Evolutionary conservation across 2,797 vertebrate species (phyloP), one percentile per base, ranked within the genome.

Genomic region (Staurois parvus): DNA sequence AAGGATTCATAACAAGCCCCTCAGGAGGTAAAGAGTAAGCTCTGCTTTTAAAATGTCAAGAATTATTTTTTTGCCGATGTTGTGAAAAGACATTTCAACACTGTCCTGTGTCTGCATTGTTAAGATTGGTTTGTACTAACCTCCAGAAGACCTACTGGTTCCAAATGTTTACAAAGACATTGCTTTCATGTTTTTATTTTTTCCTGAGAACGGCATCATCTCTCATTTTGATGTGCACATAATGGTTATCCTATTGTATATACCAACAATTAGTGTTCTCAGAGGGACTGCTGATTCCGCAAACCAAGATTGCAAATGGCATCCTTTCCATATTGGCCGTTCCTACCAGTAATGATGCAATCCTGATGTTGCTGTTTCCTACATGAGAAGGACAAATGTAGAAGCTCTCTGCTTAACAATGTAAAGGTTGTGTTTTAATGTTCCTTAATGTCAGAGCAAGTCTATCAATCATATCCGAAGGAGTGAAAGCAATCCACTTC

Each of bases 21-120:
- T 62, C 13, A 62, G 78, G 79, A 83, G 70, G 37, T 26, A 30
- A 24, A 34, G 42, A 59, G 37, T 11, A 37, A 28, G 62, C 26
- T 3, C 40, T 32, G 64, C 59, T 52, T 85, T 66, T 42, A 24
- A 73, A 52, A 68, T 52, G 62, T 70, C 52, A 88, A 67, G 88
- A 87, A 40, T 88, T 88, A 83, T 84, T 87, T 90, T 84, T 72
- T 66, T 66, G 64, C 28, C 67, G 5, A n/a, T 26, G 48, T 62
- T 40, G 26, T 62, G 52, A 34, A n/a, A 70, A 79, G 66, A 8
- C 24, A 8, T 29, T 42, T 3, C 9, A 34, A 66, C 77, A 12
- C 66, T 28, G 42, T 45, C 32, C 34, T 6, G 15, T 17, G 59
- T 30, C 26, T 70, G 29, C 45, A 70, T 80, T 80, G 78, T 80